Evolutionary conservation across 2,797 vertebrate species (phyloP).

Genomic region (Percopsis omiscomaycus): DNA sequence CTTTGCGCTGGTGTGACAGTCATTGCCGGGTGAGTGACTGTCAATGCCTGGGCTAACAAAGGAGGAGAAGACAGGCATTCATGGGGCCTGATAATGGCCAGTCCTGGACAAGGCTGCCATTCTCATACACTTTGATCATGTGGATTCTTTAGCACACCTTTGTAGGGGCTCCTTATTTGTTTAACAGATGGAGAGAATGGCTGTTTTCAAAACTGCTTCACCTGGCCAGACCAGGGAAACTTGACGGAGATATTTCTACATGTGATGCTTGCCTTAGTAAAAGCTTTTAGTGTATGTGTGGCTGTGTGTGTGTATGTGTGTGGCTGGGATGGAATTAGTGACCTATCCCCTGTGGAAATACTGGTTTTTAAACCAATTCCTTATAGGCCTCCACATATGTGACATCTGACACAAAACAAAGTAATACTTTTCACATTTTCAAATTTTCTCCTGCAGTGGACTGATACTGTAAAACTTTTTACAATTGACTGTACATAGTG

Average conservation of each 20-base stretch:
- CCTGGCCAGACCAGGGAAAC: conserved; percentile 62
- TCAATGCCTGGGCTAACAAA: conserved; percentile 80
- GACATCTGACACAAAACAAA: conserved; percentile 27
- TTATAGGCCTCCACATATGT: conserved; percentile 18
- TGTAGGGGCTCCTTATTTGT: conserved; percentile 76
- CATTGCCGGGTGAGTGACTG: conserved; percentile 83
- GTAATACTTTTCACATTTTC: conserved; percentile 20
- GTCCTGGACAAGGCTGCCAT: conserved; percentile 75
- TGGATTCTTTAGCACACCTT: conserved; percentile 77
- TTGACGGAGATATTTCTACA: conserved; percentile 66
- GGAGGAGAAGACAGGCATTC: conserved; percentile 81
- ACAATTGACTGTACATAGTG: neutral
- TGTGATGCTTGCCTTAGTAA: conserved; percentile 56
- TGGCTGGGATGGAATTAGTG: conserved; percentile 51
- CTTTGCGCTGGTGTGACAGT: conserved; percentile 82
- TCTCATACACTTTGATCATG: conserved; percentile 79
- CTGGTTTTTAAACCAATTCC: conserved; percentile 20
- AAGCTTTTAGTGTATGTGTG: conserved; percentile 53
- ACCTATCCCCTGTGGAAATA: conserved; percentile 43
- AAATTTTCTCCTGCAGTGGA: conserved; percentile 1
- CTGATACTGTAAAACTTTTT: neutral
- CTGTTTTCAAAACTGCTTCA: conserved; percentile 66
- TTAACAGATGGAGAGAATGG: conserved; percentile 71
- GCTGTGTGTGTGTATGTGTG: conserved; percentile 18
- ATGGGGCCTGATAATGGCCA: conserved; percentile 78